A percentile compares a stretch with the other conserved stretches of the same genome.
These are phyloP conservation scores for Tridacna gigas DNA, from an alignment of 2,888 invertebrate species.

Conservation along the genomic window DNA sequence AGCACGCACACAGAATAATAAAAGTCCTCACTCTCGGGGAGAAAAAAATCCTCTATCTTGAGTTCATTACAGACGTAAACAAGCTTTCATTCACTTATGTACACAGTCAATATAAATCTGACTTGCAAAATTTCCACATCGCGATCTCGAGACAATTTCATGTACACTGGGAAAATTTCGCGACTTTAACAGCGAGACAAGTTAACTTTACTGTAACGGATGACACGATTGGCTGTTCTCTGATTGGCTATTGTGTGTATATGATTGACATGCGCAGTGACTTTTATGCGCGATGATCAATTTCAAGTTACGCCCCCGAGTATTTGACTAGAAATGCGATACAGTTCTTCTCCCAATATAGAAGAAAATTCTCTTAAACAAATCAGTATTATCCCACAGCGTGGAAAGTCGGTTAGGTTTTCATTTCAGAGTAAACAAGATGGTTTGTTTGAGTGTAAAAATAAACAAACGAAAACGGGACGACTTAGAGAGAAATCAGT, in stretches of 20 bases:
- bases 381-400: slow-evolving; percentile 2
- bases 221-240: slow-evolving; percentile 60
- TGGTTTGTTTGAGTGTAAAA: slow-evolving; percentile 23
- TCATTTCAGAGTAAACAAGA: slow-evolving; percentile 20
- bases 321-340: slow-evolving; percentile 27
- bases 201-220: slow-evolving; percentile 75
- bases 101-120: slow-evolving; percentile 68
- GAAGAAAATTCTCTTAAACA: slow-evolving; percentile 11
- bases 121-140: slow-evolving; percentile 75
- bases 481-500: background rate
- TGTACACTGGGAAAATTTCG: slow-evolving; percentile 82
- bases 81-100: slow-evolving; percentile 59
- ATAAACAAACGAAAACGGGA: slow-evolving; percentile 19
- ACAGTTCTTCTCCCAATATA: slow-evolving; percentile 5
- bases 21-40: slow-evolving; percentile 18
- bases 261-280: slow-evolving; percentile 80
- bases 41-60: slow-evolving; percentile 37
- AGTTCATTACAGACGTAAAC: slow-evolving; percentile 61
- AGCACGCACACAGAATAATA: slow-evolving; percentile 34
- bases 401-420: background rate
- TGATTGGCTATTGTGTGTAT: slow-evolving; percentile 71
- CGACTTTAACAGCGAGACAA: slow-evolving; percentile 73
- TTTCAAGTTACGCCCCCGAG: slow-evolving; percentile 30
- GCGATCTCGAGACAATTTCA: slow-evolving; percentile 87
- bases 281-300: slow-evolving; percentile 71